Conservation (phyloP, 1,140 invertebrate genomes). For the Gonioctena quinquepunctata region DNA sequence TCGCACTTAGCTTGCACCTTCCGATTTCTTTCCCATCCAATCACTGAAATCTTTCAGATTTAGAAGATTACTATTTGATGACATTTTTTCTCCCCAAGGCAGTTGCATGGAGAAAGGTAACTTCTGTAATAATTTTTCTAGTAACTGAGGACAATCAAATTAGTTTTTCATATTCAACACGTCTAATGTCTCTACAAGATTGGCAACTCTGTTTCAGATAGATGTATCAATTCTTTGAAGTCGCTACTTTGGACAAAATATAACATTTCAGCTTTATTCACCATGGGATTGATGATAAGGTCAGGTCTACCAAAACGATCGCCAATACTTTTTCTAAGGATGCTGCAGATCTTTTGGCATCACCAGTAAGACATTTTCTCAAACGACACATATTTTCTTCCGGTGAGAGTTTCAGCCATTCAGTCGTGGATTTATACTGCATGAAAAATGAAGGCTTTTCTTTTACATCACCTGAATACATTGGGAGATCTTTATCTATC, state of each 20-base stretch:
- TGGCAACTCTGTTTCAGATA: background rate
- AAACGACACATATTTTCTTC: background rate
- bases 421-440: background rate
- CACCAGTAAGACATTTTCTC: background rate
- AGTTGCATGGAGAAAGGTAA: background rate
- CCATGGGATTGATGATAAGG: background rate
- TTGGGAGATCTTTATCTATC: background rate
- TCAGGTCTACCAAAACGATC: background rate
- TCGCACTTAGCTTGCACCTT: background rate
- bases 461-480: background rate
- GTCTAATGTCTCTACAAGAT: background rate
- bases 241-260: background rate
- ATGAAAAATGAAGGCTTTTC: background rate
- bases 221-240: background rate
- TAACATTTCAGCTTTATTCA: background rate
- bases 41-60: background rate
- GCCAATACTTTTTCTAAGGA: background rate
- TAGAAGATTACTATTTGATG: background rate
- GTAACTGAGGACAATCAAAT: background rate
- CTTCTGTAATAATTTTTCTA: background rate
- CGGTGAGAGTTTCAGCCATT: background rate
- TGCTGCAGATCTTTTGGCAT: background rate
- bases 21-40: background rate
- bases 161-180: background rate
- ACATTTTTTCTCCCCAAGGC: background rate